Conservation (phyloP, 2,797 vertebrate genomes). For the Manis javanica region DNA sequence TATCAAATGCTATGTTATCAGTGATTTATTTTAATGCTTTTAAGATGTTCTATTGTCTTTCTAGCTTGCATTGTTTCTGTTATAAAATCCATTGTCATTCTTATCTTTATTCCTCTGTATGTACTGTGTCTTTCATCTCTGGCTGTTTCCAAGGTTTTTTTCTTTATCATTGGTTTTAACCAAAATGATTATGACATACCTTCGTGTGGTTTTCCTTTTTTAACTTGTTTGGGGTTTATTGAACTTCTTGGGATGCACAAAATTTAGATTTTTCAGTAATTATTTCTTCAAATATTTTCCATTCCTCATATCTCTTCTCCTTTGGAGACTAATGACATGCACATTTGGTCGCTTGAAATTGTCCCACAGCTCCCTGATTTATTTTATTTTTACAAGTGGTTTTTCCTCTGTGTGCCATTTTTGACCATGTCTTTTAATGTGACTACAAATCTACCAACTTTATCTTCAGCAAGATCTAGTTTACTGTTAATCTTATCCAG, state of each 20-base stretch:
- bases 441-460: neutral
- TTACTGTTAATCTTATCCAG: neutral
- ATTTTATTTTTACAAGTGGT: neutral
- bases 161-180: neutral
- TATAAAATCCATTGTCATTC: neutral
- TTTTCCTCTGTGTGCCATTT: neutral
- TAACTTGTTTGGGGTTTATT: neutral
- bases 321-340: neutral
- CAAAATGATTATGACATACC: neutral
- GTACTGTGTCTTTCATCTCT: neutral
- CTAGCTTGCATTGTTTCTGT: neutral
- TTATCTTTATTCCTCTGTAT: neutral
- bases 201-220: neutral
- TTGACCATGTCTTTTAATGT: neutral
- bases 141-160: neutral
- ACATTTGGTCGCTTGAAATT: neutral
- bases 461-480: neutral
- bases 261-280: neutral
- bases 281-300: neutral
- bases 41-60: neutral
- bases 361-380: neutral
- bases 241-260: neutral
- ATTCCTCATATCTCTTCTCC: neutral
- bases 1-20: neutral
- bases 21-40: neutral